These are phyloP conservation scores for Capitulum mitella DNA, from an alignment of 2,888 invertebrate genomes.

Conservation along the genomic window DNA sequence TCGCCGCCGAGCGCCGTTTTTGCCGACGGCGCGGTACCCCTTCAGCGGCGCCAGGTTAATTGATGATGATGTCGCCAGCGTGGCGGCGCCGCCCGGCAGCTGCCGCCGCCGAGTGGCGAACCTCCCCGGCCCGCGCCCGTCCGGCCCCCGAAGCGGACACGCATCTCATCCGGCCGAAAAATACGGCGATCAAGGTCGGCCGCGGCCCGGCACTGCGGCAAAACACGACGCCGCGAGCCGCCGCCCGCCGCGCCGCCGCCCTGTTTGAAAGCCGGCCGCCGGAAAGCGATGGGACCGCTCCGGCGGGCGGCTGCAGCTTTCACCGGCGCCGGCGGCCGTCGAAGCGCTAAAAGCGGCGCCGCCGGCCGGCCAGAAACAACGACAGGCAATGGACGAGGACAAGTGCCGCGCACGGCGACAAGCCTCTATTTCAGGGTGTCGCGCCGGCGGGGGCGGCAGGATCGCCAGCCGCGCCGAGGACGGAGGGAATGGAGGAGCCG, in stretches of 20 bases:
- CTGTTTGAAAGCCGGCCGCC: background rate
- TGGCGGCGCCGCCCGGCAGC: background rate
- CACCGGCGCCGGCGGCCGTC: background rate
- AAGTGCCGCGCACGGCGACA: background rate
- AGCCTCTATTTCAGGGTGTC: no score
- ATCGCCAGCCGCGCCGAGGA: no score
- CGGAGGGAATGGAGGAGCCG: no score
- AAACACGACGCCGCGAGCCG: conserved; percentile 15
- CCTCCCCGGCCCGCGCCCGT: background rate
- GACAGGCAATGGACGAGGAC: conserved; percentile 1
- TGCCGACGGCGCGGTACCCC: background rate
- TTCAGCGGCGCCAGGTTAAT: background rate
- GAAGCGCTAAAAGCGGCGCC: background rate
- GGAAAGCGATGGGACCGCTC: background rate
- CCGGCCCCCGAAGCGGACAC: background rate
- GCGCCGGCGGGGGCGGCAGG: no score
- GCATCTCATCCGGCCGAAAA: background rate
- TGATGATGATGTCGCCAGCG: background rate
- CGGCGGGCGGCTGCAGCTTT: background rate
- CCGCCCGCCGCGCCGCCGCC: background rate
- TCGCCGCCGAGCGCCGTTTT: background rate
- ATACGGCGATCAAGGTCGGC: background rate
- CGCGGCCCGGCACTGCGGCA: background rate
- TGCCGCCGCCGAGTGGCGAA: background rate
- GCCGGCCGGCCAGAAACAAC: conserved; percentile 7